Base-by-base conservation (phyloP, 2,797 vertebrate species). In the Danionella dracula region DNA sequence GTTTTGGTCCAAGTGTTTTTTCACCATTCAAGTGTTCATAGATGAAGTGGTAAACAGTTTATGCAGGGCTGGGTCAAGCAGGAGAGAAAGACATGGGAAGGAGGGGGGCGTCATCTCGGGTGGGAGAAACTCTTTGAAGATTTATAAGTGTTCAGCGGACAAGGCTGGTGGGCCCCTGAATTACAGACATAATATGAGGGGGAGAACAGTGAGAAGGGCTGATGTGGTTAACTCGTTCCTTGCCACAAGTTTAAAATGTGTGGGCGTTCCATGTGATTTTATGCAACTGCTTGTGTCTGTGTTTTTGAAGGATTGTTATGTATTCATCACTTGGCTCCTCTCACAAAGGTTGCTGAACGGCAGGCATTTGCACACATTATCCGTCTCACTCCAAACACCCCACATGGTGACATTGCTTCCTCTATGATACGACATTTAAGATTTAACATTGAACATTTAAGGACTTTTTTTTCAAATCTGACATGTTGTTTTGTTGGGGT, bases 121-220 rank as follows among this genome's bases (percentile, higher is more conserved):
- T 79, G 78, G 74, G 77, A 70, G 38, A 77, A 89, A 85, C 80
- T 80, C 92, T 95, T 95, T 94, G 94, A 95, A 95, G 92, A 90
- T 92, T 91, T 90, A 81, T 82, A 87, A 89, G 89, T 86, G 86
- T 88, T 92, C 88, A 92, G 90, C 89, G 88, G 87, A 89, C 89
- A 88, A 84, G 89, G 84, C 85, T 89, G 84, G 81, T 80, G 82
- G 87, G 89, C 87, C 90, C 82, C 88, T 88, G 83, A 85, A 68
- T 78, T 81, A 66, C 46, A 57, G 59, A 69, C 34, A 49, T 82
- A 85, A 78, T 71, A 78, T 73, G 48, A 65, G 59, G 20, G 66
- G 48, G 42, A 60, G 54, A 45, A 50, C 19, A 23, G 35, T 8
- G 13, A 49, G 21, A 49, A 16, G 27, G 29, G 41, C 7, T 55